These are phyloP conservation scores for Busseola fusca DNA, from an alignment of 2,888 invertebrate genomes.

Conservation along the genomic window DNA sequence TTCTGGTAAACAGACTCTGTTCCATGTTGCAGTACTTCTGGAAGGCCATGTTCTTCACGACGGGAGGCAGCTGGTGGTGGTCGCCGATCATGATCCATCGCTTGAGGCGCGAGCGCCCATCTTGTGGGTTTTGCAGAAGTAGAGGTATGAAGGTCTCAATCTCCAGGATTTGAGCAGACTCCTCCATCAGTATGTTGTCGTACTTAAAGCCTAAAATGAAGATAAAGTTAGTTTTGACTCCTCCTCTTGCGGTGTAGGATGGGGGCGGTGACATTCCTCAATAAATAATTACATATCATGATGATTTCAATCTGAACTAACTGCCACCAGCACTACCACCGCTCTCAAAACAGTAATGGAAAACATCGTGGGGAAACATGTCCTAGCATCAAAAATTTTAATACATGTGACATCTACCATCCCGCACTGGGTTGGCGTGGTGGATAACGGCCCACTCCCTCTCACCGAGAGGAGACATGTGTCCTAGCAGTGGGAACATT, in stretches of 20 bases:
- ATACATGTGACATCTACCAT: too few species aligned
- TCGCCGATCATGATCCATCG: conserved; percentile 99
- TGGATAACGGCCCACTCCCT: too few species aligned
- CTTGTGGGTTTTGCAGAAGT: conserved; percentile 99
- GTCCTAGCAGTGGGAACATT: too few species aligned
- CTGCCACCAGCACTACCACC: too few species aligned
- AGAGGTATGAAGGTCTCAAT: conserved; percentile 99
- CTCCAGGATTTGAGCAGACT: conserved; percentile 99
- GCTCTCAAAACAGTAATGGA: too few species aligned
- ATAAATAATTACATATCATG: too few species aligned
- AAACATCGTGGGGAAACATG: too few species aligned
- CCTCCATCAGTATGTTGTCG: conserved; percentile 99
- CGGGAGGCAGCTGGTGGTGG: conserved; percentile 99
- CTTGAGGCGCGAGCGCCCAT: conserved; percentile 98
- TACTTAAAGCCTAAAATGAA: conserved; percentile 94
- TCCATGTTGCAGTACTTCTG: conserved; percentile 99
- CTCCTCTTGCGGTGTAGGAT: neutral
- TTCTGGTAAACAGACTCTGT: conserved; percentile 98
- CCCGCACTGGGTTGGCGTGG: too few species aligned
- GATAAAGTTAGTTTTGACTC: neutral
- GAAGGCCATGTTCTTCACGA: conserved; percentile 99
- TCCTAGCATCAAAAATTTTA: too few species aligned
- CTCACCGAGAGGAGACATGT: too few species aligned
- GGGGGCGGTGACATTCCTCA: too few species aligned
- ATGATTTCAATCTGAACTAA: too few species aligned